A percentile compares a stretch with the other conserved stretches of the same genome.
Evolutionary conservation across 2,797 vertebrate species (phyloP).

Genomic region (Sebastes flavidus): DNA sequence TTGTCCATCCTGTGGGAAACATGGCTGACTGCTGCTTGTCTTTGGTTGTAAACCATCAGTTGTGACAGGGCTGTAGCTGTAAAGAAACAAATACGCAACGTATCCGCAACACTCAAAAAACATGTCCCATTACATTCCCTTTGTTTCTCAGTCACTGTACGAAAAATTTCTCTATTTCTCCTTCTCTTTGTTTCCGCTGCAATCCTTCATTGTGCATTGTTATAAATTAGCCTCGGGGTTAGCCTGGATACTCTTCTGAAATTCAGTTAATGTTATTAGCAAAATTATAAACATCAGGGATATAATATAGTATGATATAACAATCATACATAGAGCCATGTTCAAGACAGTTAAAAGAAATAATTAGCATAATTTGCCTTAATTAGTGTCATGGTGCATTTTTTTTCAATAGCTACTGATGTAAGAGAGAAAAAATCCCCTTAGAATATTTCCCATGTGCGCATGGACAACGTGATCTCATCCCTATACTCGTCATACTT

Average conservation of each 20-base stretch:
- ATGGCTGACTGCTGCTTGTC: background rate
- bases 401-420: no score
- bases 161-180: background rate
- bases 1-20: background rate
- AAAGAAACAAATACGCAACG: background rate
- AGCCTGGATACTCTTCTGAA: background rate
- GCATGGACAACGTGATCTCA: background rate
- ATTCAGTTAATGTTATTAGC: background rate
- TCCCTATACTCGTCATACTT: background rate
- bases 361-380: background rate
- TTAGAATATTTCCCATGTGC: background rate
- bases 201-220: background rate
- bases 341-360: background rate
- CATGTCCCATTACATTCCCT: background rate
- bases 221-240: background rate
- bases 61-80: background rate
- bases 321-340: background rate
- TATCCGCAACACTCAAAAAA: background rate
- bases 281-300: background rate
- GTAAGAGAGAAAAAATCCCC: background rate
- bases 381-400: background rate
- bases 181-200: background rate
- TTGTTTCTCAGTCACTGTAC: background rate
- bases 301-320: background rate
- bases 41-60: background rate